Evolutionary conservation across 2,888 invertebrate genomes (phyloP).

Genomic region (Drosophila hamatofila): DNA sequence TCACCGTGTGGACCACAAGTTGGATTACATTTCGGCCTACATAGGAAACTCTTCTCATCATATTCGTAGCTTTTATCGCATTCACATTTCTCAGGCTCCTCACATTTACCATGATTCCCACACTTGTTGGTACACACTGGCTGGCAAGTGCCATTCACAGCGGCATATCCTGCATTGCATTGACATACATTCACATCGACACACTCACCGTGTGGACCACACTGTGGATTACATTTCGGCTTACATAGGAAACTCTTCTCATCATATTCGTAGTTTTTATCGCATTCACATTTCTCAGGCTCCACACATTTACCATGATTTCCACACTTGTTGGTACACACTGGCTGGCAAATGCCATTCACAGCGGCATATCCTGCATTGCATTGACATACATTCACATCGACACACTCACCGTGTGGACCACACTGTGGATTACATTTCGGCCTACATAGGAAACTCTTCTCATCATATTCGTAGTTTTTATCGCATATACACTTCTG

Average conservation of each 20-base stretch:
- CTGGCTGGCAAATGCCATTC: not conserved
- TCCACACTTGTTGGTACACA: not conserved
- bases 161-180: not conserved
- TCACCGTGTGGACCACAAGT: not conserved
- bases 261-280: not conserved
- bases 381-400: not conserved
- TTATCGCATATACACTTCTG: not conserved
- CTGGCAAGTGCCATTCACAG: not conserved
- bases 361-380: not conserved
- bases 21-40: not conserved
- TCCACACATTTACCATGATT: not conserved
- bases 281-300: not conserved
- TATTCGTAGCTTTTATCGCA: not conserved
- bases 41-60: rapidly evolving
- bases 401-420: not conserved
- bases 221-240: not conserved
- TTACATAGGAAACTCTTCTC: rapidly evolving
- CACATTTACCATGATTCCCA: not conserved
- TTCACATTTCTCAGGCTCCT: not conserved
- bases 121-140: not conserved
- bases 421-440: not conserved
- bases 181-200: not conserved
- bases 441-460: not conserved
- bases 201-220: not conserved
- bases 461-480: not conserved